These are phyloP conservation scores for Ochropleura plecta DNA, from an alignment of 2,888 invertebrate species.

Conservation along the genomic window DNA sequence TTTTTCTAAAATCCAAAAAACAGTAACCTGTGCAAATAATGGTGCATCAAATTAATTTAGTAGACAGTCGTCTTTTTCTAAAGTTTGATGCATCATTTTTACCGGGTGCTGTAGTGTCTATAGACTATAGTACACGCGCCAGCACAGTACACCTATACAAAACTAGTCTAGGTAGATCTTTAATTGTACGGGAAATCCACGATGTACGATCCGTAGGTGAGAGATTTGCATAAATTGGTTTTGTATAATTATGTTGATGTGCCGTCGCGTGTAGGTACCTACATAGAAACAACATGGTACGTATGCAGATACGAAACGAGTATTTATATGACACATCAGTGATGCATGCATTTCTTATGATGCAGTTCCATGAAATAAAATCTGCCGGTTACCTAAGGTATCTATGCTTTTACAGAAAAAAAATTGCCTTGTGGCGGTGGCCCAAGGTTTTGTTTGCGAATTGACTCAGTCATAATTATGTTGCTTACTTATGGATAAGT, in stretches of 20 bases:
- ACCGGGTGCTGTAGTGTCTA: not conserved
- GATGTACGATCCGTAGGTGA: too few species aligned
- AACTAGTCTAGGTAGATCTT: too few species aligned
- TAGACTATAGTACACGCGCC: too few species aligned
- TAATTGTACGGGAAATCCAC: too few species aligned
- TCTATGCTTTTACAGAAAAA: not conserved
- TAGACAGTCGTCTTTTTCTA: not conserved
- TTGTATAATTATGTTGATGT: too few species aligned
- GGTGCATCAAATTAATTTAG: not conserved
- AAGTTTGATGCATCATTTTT: not conserved
- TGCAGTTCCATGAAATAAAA: not conserved
- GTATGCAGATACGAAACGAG: not conserved
- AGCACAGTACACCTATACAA: too few species aligned
- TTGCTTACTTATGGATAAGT: not conserved
- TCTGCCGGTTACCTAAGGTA: not conserved
- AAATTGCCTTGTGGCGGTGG: not conserved
- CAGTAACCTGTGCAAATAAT: not conserved
- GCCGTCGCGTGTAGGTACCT: too few species aligned
- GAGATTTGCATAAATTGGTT: too few species aligned
- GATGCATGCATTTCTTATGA: not conserved
- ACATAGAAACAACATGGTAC: not conserved
- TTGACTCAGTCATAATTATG: not conserved
- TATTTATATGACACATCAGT: not conserved
- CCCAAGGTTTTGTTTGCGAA: not conserved
- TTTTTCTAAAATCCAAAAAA: not conserved